phyloP scores from a whole-genome alignment of 2,888 invertebrate species.

The Zeuzera pyrina region DNA sequence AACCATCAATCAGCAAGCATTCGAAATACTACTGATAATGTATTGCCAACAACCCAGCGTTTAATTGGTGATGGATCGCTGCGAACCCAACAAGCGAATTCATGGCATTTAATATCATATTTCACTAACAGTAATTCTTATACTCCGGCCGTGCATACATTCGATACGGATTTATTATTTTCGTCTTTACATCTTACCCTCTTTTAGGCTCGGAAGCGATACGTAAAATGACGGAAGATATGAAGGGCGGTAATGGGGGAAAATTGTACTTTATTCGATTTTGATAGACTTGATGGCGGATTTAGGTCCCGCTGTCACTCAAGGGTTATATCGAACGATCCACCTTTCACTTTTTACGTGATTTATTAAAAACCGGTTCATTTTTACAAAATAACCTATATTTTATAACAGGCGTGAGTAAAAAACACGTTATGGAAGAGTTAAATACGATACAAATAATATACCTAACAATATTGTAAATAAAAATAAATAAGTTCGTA shows the following conservation, averaged over 20 bases:
- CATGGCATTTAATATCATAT: conserved; percentile 40
- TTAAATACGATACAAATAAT: no score
- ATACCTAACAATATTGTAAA: no score
- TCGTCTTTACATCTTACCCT: conserved; percentile 63
- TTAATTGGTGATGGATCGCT: conserved; percentile 69
- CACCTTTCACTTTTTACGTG: no score
- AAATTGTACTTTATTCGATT: conserved; percentile 71
- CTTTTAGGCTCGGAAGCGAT: conserved; percentile 64
- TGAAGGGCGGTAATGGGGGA: conserved; percentile 68
- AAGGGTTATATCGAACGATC: conserved; percentile 21
- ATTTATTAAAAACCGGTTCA: no score
- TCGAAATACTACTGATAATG: conserved; percentile 56
- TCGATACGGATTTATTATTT: conserved; percentile 69
- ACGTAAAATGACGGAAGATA: conserved; percentile 70
- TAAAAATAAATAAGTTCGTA: no score
- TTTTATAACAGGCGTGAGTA: no score
- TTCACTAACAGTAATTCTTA: conserved; percentile 37
- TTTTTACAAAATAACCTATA: no score
- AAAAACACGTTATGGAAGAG: no score
- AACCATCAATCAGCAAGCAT: conserved; percentile 58
- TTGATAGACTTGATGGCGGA: conserved; percentile 66
- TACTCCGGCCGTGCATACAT: conserved; percentile 54
- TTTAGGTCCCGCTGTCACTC: conserved; percentile 56
- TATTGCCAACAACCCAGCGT: conserved; percentile 58
- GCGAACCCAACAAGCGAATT: conserved; percentile 37